Evolutionary conservation across 92 coral and sea anemone species (phyloP), one percentile per base, ranked within the genome.

Genomic region (Montipora capitata): DNA sequence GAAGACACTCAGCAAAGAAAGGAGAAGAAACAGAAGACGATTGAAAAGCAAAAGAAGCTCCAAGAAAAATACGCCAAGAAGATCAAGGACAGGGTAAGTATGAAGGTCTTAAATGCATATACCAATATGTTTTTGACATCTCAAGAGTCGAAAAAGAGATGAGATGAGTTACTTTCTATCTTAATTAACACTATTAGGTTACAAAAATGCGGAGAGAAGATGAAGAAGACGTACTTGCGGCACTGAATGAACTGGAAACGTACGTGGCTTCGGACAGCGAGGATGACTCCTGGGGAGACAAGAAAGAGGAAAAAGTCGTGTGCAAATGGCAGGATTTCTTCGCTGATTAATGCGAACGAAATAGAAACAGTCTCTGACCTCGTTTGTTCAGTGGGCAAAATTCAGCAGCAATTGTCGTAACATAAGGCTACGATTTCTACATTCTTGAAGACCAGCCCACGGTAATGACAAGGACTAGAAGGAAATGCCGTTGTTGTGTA

Each of bases 241-340:
- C 35, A 8, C 85, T 81, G 15, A 17, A 52, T 35, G 68, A 56
- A 39, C 2, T 81, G 69, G 85, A 80, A 7, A 80, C 85, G 2
- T 80, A 44, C 38, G 15, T 42, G 13, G 75, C 65, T 48, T 80
- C 74, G 0, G 85, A 68, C 52, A 67, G 75, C 35, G 85, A 48
- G 10, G 52, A 40, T 43, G 52, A 62, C 4, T 44, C 76, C 39
- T 68, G 76, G 85, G 85, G 77, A 14, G 85, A 81, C 56, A 64
- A 81, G 58, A 39, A 67, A 5, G 76, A 67, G 51, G 68, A 68
- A 7, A 81, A 38, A 10, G 78, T 16, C 13, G 39, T 14, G 0
- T n/a, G 52, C 68, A 77, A 58, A 12, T 81, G 86, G 86, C 77
- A 81, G 16, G 85, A 81, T 54, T 81, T 81, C 86, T 81, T 69